Conservation (phyloP, 1,140 invertebrate species). For the Lasioglossum baleicum region DNA sequence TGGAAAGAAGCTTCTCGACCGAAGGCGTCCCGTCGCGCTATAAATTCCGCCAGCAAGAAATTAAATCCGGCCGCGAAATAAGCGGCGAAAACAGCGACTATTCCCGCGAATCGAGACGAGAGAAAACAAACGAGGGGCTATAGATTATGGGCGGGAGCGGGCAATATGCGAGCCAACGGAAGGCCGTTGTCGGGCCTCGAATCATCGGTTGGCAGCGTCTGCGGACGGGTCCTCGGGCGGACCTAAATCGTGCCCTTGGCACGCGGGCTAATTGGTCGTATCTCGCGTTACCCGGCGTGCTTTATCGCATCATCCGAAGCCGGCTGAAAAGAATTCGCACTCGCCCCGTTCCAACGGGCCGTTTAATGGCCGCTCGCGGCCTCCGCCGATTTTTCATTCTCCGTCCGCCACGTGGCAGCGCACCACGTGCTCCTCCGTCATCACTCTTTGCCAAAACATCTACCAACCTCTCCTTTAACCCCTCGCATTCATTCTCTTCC, state of each 20-base stretch:
- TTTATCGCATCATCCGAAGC: conserved; percentile 73
- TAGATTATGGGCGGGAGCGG: conserved; percentile 28
- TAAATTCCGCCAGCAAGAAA: not conserved
- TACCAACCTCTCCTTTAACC: no score
- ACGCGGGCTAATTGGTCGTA: conserved; percentile 75
- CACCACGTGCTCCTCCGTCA: conserved; percentile 34
- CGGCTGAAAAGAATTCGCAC: conserved; percentile 65
- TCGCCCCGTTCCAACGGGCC: conserved; percentile 35
- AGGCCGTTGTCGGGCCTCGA: conserved; percentile 45
- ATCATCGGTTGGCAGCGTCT: conserved; percentile 67
- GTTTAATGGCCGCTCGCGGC: conserved; percentile 37
- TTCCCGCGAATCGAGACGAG: conserved; percentile 13
- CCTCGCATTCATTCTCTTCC: no score
- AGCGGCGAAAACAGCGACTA: no score
- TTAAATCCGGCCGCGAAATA: not conserved
- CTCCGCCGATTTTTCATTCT: conserved; percentile 45
- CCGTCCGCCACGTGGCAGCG: conserved; percentile 32
- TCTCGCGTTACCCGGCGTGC: conserved; percentile 66
- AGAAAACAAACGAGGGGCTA: conserved; percentile 6
- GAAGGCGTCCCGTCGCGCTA: not conserved
- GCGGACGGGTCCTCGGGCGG: conserved; percentile 24
- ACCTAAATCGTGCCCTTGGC: conserved; percentile 71
- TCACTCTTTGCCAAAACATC: no score
- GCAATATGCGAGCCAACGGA: conserved; percentile 48
- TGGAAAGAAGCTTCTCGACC: no score